Evolutionary conservation across 2,888 invertebrate species (phyloP).

Genomic region (Lycophotia porphyrea): DNA sequence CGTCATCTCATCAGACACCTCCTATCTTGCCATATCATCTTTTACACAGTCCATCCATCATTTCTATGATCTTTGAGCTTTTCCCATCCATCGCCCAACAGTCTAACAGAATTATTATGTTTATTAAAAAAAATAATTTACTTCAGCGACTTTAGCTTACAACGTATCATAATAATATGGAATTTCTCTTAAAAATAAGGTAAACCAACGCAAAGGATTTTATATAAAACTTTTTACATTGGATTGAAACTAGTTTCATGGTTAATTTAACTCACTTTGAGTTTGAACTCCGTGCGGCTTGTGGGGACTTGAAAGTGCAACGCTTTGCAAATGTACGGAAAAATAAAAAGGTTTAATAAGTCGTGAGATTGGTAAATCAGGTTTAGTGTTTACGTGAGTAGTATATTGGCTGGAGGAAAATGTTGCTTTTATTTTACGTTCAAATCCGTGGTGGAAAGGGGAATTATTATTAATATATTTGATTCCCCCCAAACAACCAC

Average conservation of each 20-base stretch:
- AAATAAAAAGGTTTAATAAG: conserved; percentile 13
- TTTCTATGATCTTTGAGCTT: too few relatives aligned
- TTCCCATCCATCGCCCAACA: too few relatives aligned
- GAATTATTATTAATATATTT: too few relatives aligned
- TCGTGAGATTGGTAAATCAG: neutral
- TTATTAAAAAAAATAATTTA: neutral
- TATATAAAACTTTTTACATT: conserved; percentile 22
- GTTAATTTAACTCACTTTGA: conserved; percentile 43
- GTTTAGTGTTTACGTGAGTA: neutral
- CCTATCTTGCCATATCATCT: too few relatives aligned
- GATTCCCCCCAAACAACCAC: too few relatives aligned
- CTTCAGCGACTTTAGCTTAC: neutral
- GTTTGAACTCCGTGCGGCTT: conserved; percentile 12
- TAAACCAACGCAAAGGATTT: neutral
- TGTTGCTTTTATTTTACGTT: neutral
- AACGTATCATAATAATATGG: neutral
- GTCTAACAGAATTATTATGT: neutral
- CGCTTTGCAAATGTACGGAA: neutral
- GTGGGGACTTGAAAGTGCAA: conserved; percentile 9
- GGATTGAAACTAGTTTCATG: conserved; percentile 35
- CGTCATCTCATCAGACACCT: too few relatives aligned
- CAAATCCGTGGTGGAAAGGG: too few relatives aligned
- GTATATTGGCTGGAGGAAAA: neutral
- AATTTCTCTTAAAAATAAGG: neutral
- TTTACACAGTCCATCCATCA: too few relatives aligned